phyloP scores from a whole-genome alignment of 2,113 vertebrate genomes.

The Rhinichthys klamathensis region DNA sequence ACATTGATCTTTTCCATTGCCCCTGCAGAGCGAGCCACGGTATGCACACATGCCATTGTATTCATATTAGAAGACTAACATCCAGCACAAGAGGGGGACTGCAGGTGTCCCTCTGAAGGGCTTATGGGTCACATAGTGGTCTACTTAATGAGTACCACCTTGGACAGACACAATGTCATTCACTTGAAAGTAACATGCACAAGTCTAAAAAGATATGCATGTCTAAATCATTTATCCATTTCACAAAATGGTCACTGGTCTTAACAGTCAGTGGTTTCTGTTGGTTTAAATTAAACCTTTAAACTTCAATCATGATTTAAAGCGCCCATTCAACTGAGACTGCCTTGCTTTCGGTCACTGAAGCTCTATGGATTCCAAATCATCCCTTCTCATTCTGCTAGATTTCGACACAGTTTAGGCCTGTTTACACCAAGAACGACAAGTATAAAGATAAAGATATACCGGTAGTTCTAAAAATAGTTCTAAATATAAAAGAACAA shows the following conservation, averaged over 20 bases:
- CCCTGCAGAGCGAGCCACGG: conserved; percentile 3
- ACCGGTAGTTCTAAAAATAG: too few relatives aligned
- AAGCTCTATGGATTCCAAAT: too few relatives aligned
- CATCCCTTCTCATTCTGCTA: too few relatives aligned
- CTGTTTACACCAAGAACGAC: too few relatives aligned
- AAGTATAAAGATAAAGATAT: too few relatives aligned
- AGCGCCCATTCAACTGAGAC: too few relatives aligned
- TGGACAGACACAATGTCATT: background rate
- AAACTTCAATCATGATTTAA: too few relatives aligned
- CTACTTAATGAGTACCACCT: conserved; percentile 41
- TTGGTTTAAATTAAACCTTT: background rate
- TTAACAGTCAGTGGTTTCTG: background rate
- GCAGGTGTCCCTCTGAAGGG: background rate
- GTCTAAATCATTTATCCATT: background rate
- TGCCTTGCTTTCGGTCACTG: too few relatives aligned
- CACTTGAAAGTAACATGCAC: background rate
- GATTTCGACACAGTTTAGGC: too few relatives aligned
- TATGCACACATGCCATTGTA: conserved; percentile 14
- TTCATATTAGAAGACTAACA: conserved; percentile 15
- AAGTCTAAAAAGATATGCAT: background rate
- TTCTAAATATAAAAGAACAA: too few relatives aligned
- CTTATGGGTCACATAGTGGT: background rate
- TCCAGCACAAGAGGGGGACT: background rate
- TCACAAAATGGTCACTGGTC: background rate
- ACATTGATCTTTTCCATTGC: conserved; percentile 48